These are phyloP conservation scores for Sus cebifrons DNA, from an alignment of 2,797 vertebrate genomes.

Conservation along the genomic window DNA sequence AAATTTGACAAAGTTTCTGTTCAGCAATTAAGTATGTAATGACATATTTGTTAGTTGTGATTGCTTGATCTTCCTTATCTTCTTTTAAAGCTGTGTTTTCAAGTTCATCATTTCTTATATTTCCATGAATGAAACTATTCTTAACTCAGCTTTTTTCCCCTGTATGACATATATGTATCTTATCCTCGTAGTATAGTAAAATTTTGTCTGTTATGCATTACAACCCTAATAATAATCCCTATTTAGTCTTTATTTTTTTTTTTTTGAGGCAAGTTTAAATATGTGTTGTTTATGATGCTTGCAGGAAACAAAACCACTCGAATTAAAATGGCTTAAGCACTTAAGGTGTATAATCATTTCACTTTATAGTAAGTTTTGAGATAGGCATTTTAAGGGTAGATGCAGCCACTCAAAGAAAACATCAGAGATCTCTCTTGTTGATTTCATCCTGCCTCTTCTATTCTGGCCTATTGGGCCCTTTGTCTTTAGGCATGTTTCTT, in stretches of 20 bases:
- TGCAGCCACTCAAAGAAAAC: neutral
- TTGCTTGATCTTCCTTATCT: neutral
- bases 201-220: neutral
- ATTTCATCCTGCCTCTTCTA: neutral
- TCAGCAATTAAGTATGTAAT: neutral
- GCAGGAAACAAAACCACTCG: neutral
- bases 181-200: neutral
- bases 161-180: neutral
- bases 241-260: neutral
- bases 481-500: neutral
- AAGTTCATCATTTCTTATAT: neutral
- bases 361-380: neutral
- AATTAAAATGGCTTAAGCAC: neutral
- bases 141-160: neutral
- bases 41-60: too few relatives aligned
- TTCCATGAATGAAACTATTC: neutral
- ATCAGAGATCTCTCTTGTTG: neutral
- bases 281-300: neutral
- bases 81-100: neutral
- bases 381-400: neutral
- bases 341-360: neutral
- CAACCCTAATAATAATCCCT: neutral
- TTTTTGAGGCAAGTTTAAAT: neutral
- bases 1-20: neutral
- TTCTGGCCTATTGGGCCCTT: neutral